phyloP scores from a whole-genome alignment of 1,140 invertebrate species.

The Zaprionus camerounensis region DNA sequence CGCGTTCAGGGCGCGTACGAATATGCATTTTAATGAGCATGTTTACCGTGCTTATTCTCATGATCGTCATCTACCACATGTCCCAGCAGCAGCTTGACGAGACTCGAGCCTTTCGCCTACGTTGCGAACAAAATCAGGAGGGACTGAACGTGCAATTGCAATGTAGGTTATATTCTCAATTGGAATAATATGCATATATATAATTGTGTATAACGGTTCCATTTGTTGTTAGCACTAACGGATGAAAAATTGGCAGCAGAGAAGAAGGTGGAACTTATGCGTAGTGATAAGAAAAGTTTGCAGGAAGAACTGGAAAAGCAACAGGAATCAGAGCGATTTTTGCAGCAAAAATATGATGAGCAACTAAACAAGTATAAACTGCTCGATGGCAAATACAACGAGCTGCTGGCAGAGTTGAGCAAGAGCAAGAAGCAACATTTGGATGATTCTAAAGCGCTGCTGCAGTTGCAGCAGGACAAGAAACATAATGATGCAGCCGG shows the following conservation, averaged over 20 bases:
- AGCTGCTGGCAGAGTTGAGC: constrained; percentile 61
- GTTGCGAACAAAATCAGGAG: constrained; percentile 85
- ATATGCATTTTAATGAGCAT: constrained; percentile 84
- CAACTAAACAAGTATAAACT: constrained; percentile 85
- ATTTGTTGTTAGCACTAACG: constrained; percentile 51
- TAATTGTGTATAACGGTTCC: constrained; percentile 1
- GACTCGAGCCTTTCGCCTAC: constrained; percentile 80
- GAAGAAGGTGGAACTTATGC: constrained; percentile 84
- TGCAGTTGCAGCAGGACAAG: constrained; percentile 69
- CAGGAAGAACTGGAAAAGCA: constrained; percentile 83
- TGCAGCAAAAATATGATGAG: constrained; percentile 82
- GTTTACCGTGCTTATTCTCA: constrained; percentile 84
- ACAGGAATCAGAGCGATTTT: constrained; percentile 83
- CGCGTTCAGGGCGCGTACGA: constrained; percentile 85
- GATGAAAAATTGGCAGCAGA: constrained; percentile 85
- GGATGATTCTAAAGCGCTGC: constrained; percentile 63
- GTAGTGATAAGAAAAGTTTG: constrained; percentile 83
- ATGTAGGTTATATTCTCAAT: constrained; percentile 72
- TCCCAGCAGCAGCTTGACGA: constrained; percentile 85
- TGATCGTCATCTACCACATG: constrained; percentile 85
- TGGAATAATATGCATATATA: neutral
- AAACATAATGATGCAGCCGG: constrained; percentile 61
- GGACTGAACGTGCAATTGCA: constrained; percentile 85
- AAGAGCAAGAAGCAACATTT: constrained; percentile 72
- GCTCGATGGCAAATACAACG: constrained; percentile 74